phyloP scores from a whole-genome alignment of 2,113 vertebrate species.

The Apeltes quadracus region DNA sequence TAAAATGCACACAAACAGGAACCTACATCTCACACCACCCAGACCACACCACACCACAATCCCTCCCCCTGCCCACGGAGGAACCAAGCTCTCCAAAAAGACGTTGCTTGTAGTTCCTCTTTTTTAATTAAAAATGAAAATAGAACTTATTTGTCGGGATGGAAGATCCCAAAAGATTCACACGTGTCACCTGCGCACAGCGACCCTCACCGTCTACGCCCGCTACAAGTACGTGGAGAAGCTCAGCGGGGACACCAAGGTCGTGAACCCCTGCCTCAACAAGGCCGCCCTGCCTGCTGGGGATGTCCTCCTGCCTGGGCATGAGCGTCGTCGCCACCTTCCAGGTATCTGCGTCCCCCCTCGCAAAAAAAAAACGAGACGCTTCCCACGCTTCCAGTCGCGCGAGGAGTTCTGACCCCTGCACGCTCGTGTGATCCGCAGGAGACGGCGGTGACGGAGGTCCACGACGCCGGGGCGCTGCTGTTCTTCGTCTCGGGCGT shows the following conservation, averaged over 20 bases:
- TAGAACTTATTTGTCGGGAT: neutral
- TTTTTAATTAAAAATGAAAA: slow-evolving; percentile 66
- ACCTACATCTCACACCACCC: too few relatives aligned
- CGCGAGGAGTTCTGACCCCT: neutral
- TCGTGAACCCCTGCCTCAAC: slow-evolving; percentile 77
- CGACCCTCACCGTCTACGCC: slow-evolving; percentile 86
- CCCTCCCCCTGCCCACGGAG: neutral
- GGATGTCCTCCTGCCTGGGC: slow-evolving; percentile 85
- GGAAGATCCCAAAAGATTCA: neutral
- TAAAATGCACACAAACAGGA: too few relatives aligned
- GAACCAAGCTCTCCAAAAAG: slow-evolving; percentile 18
- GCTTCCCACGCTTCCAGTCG: too few relatives aligned
- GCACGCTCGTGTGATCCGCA: slow-evolving; percentile 57
- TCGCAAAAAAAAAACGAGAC: too few relatives aligned
- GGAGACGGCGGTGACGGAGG: slow-evolving; percentile 82
- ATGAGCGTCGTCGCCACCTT: slow-evolving; percentile 94
- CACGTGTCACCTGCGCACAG: slow-evolving; percentile 70
- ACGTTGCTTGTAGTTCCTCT: slow-evolving; percentile 64
- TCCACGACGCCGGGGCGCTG: slow-evolving; percentile 87
- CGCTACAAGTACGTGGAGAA: slow-evolving; percentile 89
- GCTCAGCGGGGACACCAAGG: slow-evolving; percentile 73
- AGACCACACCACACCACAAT: too few relatives aligned
- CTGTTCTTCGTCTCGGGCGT: slow-evolving; percentile 87
- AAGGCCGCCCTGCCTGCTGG: slow-evolving; percentile 75
- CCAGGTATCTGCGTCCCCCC: too few relatives aligned